A percentile compares a stretch with the other conserved stretches of the same genome.
Conservation (phyloP, 2,113 vertebrate genomes). For the Pollimyrus isidori region DNA sequence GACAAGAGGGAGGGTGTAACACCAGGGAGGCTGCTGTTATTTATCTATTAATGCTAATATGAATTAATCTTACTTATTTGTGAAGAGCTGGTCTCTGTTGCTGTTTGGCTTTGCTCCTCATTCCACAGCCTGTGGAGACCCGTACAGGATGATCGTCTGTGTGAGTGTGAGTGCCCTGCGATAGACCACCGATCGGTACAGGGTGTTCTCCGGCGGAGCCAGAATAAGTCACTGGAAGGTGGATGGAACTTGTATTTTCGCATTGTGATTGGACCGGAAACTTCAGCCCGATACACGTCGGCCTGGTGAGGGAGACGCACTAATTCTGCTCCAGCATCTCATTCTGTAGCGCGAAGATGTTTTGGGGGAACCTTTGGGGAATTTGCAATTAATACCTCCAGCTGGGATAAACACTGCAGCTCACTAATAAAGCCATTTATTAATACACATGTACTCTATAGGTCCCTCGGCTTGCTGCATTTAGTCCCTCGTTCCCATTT, state of each 20-base stretch:
- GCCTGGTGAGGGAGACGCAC: background rate
- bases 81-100: background rate
- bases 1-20: background rate
- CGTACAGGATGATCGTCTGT: background rate
- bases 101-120: background rate
- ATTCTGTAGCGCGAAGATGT: background rate
- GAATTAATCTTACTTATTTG: background rate
- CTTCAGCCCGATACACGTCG: background rate
- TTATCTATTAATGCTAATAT: background rate
- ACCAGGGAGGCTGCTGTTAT: background rate
- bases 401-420: background rate
- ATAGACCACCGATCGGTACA: background rate
- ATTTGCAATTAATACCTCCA: background rate
- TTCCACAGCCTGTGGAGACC: background rate
- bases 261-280: background rate
- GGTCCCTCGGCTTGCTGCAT: background rate
- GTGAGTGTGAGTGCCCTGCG: background rate
- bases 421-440: background rate
- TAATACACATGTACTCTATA: background rate
- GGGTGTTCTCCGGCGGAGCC: background rate
- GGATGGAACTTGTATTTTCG: background rate
- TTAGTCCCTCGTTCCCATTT: background rate
- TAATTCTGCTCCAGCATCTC: background rate
- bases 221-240: background rate
- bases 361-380: background rate